Evolutionary conservation across 2,888 invertebrate genomes (phyloP).

Genomic region (Phymatocera aterrima): DNA sequence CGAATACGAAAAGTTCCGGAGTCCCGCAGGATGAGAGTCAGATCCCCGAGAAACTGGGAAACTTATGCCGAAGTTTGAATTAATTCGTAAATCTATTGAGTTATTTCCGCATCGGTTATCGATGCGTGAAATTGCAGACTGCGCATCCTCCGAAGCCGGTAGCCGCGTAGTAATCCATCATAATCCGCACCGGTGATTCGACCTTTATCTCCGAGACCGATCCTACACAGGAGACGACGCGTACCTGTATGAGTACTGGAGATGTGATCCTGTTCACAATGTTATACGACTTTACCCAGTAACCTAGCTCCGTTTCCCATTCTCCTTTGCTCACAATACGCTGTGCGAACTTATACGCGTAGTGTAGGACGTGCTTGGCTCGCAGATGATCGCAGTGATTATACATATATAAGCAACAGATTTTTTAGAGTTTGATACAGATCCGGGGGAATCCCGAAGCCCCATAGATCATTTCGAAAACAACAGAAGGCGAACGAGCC

Average conservation of each 20-base stretch:
- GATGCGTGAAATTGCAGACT: too few relatives aligned
- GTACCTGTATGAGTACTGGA: neutral
- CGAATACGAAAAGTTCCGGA: too few relatives aligned
- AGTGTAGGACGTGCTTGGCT: too few relatives aligned
- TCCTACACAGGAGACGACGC: neutral
- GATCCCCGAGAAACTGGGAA: too few relatives aligned
- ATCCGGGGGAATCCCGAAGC: too few relatives aligned
- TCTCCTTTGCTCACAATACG: neutral
- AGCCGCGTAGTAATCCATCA: too few relatives aligned
- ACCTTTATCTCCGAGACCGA: slow-evolving; percentile 5
- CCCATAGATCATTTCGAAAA: neutral
- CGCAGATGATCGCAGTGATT: neutral
- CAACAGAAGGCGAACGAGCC: neutral
- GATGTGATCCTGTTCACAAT: neutral
- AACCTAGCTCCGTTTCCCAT: neutral
- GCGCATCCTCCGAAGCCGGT: too few relatives aligned
- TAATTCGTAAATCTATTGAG: too few relatives aligned
- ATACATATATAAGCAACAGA: neutral
- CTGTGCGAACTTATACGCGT: neutral
- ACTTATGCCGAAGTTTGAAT: too few relatives aligned
- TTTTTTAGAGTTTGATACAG: neutral
- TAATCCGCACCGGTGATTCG: neutral
- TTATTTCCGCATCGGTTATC: too few relatives aligned
- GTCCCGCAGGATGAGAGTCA: too few relatives aligned
- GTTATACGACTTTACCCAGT: neutral